These are phyloP conservation scores for Sula dactylatra DNA, from an alignment of 2,113 vertebrate species.

Conservation along the genomic window DNA sequence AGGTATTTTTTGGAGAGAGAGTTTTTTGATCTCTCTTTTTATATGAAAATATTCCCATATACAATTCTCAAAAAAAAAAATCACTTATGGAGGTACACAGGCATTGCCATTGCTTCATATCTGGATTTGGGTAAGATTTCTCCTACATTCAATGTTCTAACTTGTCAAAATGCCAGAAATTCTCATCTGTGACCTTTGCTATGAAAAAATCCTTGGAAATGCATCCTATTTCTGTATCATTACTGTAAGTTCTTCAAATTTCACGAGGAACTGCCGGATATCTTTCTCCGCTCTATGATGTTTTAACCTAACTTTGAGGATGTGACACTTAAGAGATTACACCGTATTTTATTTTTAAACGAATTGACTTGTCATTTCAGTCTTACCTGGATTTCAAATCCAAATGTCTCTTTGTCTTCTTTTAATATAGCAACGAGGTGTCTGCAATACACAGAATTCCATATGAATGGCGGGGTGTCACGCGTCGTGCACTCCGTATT, in stretches of 20 bases:
- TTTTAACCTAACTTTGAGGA: not conserved
- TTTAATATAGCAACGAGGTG: constrained; percentile 79
- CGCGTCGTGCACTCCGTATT: rapidly evolving
- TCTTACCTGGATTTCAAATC: constrained; percentile 96
- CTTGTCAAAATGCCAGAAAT: not conserved
- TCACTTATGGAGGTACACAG: not conserved
- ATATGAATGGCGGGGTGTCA: rapidly evolving
- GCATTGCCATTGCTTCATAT: not conserved
- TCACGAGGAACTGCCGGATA: not conserved
- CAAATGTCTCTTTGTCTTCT: constrained; percentile 89
- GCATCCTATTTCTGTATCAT: not conserved
- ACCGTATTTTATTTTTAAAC: not conserved
- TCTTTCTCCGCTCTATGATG: not conserved
- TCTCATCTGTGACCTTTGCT: not conserved
- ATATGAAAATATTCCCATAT: not conserved
- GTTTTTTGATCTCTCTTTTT: not conserved
- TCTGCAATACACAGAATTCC: constrained; percentile 24
- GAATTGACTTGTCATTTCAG: not conserved
- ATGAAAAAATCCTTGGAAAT: not conserved
- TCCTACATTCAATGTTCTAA: not conserved
- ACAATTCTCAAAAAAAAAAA: not conserved
- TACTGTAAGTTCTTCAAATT: not conserved
- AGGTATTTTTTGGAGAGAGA: not conserved
- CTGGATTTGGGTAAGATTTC: not conserved
- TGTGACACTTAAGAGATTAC: not conserved